A percentile compares a stretch with the other conserved stretches of the same genome.
phyloP scores from a whole-genome alignment of 2,797 vertebrate species.

The Columba guinea region DNA sequence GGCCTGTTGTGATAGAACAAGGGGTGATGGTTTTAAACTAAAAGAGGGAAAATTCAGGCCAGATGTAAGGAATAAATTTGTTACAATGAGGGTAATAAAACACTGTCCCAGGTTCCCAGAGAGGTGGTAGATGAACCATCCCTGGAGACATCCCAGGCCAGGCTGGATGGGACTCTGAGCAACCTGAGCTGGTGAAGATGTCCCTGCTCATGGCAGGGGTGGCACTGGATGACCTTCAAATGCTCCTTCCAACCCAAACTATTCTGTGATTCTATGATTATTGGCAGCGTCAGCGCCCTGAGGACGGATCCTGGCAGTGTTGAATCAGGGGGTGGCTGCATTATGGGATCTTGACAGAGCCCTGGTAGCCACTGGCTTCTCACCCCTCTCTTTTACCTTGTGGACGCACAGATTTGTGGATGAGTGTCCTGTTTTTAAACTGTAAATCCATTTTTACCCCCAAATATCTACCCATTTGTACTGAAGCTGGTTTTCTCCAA shows the following conservation, averaged over 20 bases:
- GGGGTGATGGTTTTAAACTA: accelerated
- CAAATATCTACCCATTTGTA: not conserved
- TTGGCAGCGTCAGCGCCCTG: accelerated
- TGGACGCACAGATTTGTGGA: not conserved
- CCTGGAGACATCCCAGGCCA: not conserved
- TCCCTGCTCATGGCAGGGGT: accelerated
- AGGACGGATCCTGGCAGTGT: accelerated
- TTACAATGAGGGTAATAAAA: accelerated
- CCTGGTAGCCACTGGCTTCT: not conserved
- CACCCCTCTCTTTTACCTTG: accelerated
- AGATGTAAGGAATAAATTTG: not conserved
- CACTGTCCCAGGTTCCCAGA: accelerated
- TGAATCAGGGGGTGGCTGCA: accelerated
- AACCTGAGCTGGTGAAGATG: accelerated
- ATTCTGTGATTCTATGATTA: not conserved
- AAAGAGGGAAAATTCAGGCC: accelerated
- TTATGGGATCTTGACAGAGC: not conserved
- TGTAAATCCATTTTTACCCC: not conserved
- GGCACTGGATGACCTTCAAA: not conserved
- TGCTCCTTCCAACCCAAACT: not conserved
- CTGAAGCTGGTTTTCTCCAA: accelerated
- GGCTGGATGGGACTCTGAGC: accelerated
- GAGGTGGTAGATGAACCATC: not conserved
- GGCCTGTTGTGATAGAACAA: accelerated
- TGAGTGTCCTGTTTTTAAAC: accelerated